Conservation (phyloP, 2,797 vertebrate species). For the Acrossocheilus wenchowensis region DNA sequence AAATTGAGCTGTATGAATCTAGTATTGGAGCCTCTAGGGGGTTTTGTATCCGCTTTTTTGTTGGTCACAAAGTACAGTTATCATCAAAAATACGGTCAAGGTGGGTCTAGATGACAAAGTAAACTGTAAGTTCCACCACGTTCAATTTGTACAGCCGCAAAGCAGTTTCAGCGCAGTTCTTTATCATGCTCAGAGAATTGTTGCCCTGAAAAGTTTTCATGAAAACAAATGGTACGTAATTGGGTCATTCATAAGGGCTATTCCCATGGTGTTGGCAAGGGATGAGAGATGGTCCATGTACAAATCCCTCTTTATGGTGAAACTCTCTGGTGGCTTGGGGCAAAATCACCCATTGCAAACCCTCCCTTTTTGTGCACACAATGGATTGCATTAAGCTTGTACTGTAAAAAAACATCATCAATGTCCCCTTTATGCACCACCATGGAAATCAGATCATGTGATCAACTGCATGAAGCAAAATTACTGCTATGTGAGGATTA, state of each 20-base stretch:
- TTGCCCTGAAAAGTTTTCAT: conserved; percentile 37
- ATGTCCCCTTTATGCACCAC: conserved; percentile 14
- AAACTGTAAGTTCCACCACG: conserved; percentile 27
- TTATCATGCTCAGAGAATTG: conserved; percentile 22
- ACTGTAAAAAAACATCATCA: conserved; percentile 8
- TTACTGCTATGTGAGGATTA: neutral
- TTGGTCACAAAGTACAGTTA: conserved; percentile 18
- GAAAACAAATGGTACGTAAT: conserved; percentile 56
- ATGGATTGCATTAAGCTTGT: conserved; percentile 38
- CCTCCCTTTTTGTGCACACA: conserved; percentile 43
- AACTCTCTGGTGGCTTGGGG: conserved; percentile 48
- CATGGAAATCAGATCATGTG: conserved; percentile 37
- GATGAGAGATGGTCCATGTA: conserved; percentile 56
- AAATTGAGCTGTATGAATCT: neutral
- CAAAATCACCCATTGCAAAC: conserved; percentile 33
- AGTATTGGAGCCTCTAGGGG: neutral
- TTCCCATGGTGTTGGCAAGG: conserved; percentile 49
- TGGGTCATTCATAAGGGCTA: conserved; percentile 55
- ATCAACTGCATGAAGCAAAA: conserved; percentile 27
- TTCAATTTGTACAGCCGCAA: conserved; percentile 26
- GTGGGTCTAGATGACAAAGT: conserved; percentile 35
- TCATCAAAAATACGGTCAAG: conserved; percentile 34
- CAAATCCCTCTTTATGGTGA: conserved; percentile 54
- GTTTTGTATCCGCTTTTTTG: neutral
- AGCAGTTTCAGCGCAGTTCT: conserved; percentile 21